Evolutionary conservation across 2,888 invertebrate genomes (phyloP), one percentile per base, ranked within the genome.

Genomic region (Thalpophila matura): DNA sequence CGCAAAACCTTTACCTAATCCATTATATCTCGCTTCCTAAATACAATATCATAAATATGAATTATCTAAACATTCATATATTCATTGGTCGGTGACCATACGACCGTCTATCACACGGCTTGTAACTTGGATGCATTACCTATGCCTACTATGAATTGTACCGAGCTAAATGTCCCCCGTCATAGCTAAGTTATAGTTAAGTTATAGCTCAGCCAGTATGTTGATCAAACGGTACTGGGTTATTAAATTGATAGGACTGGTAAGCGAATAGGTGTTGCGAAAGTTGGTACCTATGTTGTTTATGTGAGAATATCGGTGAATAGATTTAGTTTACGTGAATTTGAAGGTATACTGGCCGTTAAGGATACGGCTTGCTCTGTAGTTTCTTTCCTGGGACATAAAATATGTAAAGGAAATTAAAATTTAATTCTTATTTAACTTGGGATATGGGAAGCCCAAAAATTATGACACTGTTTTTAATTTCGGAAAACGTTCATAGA

Each of bases 21-120:
- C 35, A 70, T 64, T 46, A 42, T 54, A 59, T 59, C 58, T 47
- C 50, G 4, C 35, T 55, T 31, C 37, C 26, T 45, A 60, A 61
- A 47, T 46, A 55, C 37, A 46, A 64, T 42, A 70, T 49, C 45
- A 71, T 74, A 74, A 74, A 74, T 74, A 72, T 59, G 50, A 45
- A 66, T 50, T 64, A 47, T 31, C 47, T 40, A 62, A 75, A 72
- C 72, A 75, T 77, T 80, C 56, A 80, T 77, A 61, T 72, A 79
- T 79, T 79, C 79, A 80, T 67, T 66, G 69, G 46, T 7, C 29
- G 31, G 33, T 12, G 10, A 24, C 42, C 43, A 64, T 45, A 74
- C 45, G 53, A 10, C 45, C 10, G 65, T 78, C 77, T 63, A 64
- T 78, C 65, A 77, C 64, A 38, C 67, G 16, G 29, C 54, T 63